These are phyloP conservation scores for Rhimphoctona megacephalus DNA, from an alignment of 2,888 invertebrate species.

Conservation along the genomic window DNA sequence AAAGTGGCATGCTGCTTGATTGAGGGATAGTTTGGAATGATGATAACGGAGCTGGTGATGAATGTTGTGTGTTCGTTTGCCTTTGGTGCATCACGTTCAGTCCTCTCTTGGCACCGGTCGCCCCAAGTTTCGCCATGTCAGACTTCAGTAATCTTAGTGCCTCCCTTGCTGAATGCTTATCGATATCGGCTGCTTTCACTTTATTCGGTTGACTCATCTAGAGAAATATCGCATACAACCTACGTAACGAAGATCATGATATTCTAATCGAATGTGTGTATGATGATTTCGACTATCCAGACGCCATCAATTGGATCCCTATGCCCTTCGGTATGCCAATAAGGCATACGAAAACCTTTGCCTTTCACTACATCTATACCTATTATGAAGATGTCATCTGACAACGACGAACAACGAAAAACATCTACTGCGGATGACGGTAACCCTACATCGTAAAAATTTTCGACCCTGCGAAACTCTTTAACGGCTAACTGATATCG, in stretches of 20 bases:
- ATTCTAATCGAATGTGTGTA: not conserved
- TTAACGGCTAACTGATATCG: not conserved
- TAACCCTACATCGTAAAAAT: not conserved
- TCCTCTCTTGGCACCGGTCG: too few species aligned
- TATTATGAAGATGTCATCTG: not conserved
- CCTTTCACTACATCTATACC: not conserved
- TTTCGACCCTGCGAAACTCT: not conserved
- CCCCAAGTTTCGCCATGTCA: too few species aligned
- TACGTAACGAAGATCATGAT: not conserved
- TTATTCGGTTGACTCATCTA: not conserved
- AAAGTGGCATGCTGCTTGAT: too few species aligned
- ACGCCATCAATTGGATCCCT: conserved; percentile 9
- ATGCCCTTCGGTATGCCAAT: conserved; percentile 8
- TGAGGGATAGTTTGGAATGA: too few species aligned
- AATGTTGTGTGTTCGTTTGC: too few species aligned
- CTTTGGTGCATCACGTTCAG: too few species aligned
- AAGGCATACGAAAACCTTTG: conserved; percentile 11
- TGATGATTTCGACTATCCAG: not conserved
- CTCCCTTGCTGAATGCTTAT: too few species aligned
- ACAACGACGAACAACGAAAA: not conserved
- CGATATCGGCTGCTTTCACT: not conserved
- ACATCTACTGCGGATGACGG: conserved; percentile 8
- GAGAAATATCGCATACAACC: not conserved
- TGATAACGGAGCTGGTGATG: too few species aligned
- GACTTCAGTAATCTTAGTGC: not conserved